Base-by-base conservation (phyloP, 1,140 invertebrate species). In the Macrobrachium rosenbergii region DNA sequence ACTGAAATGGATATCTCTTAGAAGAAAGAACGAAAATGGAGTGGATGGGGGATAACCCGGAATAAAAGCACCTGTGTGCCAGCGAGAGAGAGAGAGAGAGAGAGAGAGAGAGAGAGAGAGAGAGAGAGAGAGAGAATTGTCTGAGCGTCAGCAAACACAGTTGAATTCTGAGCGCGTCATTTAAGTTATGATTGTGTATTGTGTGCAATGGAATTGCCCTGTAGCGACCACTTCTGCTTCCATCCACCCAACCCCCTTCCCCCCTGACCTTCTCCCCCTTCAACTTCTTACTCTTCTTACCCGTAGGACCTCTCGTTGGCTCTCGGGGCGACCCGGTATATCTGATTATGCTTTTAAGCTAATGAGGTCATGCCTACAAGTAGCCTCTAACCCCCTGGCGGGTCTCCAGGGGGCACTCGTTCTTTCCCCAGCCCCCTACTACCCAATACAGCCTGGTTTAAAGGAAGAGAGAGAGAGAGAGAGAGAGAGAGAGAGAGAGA, bases 281-380 rank as follows among this genome's bases (percentile, higher is more conserved):
- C 2, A 52, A 52, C 52, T 52, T 52, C 52, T 12, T 52, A 37
- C 52, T 52, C 52, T 52, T 12, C 52, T 52, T 52, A 52, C 52
- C 52, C 52, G 52, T 52, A 52, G 52, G 52, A 52, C 52, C 28
- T 52, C 52, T 52, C 52, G 52, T 52, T 52, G 52, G 12, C 52
- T 52, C 52, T 52, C 52, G 69, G 69, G 23, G 19, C 23, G 69
- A 43, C 17, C 37, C 69, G 69, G 69, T 17, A 80, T 72, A 83
- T 59, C 82, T 83, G 82, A 83, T 83, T 76, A 83, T 28, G 82
- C 82, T 83, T 77, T 77, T 83, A 83, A 76, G 82, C 73, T 83
- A 83, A 83, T 83, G 82, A 83, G 82, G 72, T 77, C 82, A 83
- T 83, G 45, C 69, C 14, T 62, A 76, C 52, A 63, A 83, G 82